Evolutionary conservation across 2,113 vertebrate genomes (phyloP), one percentile per base, ranked within the genome.

Genomic region (Serinus canaria): DNA sequence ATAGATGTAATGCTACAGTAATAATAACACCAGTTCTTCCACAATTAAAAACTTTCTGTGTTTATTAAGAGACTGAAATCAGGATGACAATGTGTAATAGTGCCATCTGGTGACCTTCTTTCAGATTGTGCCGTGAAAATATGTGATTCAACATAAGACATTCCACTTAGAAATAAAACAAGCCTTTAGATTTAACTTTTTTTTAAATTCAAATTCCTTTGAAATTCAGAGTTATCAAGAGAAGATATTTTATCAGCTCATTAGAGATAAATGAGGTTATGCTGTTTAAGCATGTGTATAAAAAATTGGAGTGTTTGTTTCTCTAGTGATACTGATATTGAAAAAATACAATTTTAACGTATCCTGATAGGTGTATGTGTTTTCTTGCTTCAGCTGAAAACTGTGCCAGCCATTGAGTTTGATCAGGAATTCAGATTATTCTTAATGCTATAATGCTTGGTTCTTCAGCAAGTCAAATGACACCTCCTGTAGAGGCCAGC

Each of bases 91-190:
- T 44, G 70, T 87, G 70, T 91, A 87, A 91, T 75, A 94, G 90
- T 96, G 96, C 90, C 92, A 94, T 95, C 96, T 96, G 92, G 93
- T 95, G 94, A 96, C 92, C 84, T 90, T 83, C 25, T 56, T 91
- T 75, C 0, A 0, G 60, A 82, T 68, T 5, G 10, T 72, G 35
- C 33, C 28, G 16, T 91, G 52, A 87, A 87, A 92, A 91, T 59
- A 39, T 1, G 8, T 79, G 69, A 63, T 77, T 84, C 55, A 72
- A 11, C 23, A 2, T 59, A 55, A 77, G 47, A 30, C 16, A 28
- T 89, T 87, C 63, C 7, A 35, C 43, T 84, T 72, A 78, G 21
- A 89, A 89, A 63, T 23, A 83, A 6, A 49, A 53, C 44, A 81
- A 70, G 10, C 11, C 30, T 76, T 89, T 55, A 79, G 30, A 15